A percentile compares a stretch with the other conserved stretches of the same genome.
Conservation (phyloP, 2,113 vertebrate genomes). For the Fregata magnificens region DNA sequence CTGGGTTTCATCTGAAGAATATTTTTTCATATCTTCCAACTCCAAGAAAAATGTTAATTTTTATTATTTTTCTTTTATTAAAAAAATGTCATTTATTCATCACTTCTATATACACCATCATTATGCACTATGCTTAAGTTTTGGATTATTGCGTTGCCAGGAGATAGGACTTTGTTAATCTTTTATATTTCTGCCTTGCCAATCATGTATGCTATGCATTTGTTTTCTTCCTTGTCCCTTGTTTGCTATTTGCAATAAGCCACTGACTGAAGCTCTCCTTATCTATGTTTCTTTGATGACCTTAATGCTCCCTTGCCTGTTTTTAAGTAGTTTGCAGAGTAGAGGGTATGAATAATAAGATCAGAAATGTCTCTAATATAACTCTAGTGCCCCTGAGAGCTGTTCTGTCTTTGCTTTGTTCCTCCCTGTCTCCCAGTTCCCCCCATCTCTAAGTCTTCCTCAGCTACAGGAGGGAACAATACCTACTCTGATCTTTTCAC, state of each 20-base stretch:
- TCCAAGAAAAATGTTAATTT: neutral
- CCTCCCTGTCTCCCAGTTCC: neutral
- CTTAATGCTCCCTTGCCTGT: conserved; percentile 12
- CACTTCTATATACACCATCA: neutral
- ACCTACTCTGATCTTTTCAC: neutral
- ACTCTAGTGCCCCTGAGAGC: neutral
- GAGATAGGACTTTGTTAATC: neutral
- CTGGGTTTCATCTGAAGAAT: neutral
- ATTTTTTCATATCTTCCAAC: neutral
- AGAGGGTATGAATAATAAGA: conserved; percentile 41
- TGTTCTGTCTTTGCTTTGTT: neutral
- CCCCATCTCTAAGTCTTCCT: neutral
- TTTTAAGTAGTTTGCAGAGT: conserved; percentile 36
- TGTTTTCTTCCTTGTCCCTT: neutral
- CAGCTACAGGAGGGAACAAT: neutral
- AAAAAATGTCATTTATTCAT: neutral
- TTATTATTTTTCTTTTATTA: neutral
- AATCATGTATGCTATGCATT: neutral
- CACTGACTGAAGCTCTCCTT: neutral
- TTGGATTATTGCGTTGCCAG: neutral
- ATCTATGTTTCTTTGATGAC: conserved; percentile 8
- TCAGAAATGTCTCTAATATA: neutral
- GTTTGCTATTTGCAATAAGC: neutral
- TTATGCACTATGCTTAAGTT: neutral
- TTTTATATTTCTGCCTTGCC: neutral